These are phyloP conservation scores for Lepidocyrtoides sp. DNA, from an alignment of 2,888 invertebrate genomes.

Conservation along the genomic window DNA sequence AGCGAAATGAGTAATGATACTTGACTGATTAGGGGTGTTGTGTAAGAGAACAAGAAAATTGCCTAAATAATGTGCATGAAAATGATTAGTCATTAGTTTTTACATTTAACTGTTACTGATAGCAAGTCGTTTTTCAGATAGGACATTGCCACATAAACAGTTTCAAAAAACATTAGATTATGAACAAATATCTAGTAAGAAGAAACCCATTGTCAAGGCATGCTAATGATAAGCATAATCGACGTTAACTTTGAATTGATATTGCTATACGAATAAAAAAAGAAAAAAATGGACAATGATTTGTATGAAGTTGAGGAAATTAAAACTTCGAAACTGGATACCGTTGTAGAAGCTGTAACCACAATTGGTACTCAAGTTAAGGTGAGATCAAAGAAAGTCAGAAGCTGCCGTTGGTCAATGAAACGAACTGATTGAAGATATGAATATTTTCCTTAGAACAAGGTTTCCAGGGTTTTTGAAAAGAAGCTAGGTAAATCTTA, in stretches of 20 bases:
- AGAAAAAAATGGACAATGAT: background rate
- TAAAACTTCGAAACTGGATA: constrained; percentile 15
- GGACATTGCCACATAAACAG: background rate
- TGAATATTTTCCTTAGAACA: constrained; percentile 46
- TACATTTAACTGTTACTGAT: too few relatives aligned
- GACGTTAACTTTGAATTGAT: too few relatives aligned
- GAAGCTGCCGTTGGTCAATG: background rate
- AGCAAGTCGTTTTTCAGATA: background rate
- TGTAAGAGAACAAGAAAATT: background rate
- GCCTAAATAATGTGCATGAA: background rate
- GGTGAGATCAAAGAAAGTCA: constrained; percentile 54
- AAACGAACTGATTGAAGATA: background rate
- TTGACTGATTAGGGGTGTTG: background rate
- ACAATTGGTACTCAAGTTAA: constrained; percentile 69
- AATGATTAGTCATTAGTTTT: background rate
- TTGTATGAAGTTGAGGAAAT: background rate
- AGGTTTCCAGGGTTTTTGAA: constrained; percentile 62
- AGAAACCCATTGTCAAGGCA: too few relatives aligned
- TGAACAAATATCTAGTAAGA: too few relatives aligned
- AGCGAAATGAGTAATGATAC: background rate
- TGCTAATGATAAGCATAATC: too few relatives aligned
- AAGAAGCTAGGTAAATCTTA: constrained; percentile 59
- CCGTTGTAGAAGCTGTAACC: constrained; percentile 50
- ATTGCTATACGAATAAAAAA: background rate
- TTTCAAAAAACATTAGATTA: too few relatives aligned